Evolutionary conservation across 2,888 invertebrate genomes (phyloP), one percentile per base, ranked within the genome.

Genomic region (Chironomus tentans): DNA sequence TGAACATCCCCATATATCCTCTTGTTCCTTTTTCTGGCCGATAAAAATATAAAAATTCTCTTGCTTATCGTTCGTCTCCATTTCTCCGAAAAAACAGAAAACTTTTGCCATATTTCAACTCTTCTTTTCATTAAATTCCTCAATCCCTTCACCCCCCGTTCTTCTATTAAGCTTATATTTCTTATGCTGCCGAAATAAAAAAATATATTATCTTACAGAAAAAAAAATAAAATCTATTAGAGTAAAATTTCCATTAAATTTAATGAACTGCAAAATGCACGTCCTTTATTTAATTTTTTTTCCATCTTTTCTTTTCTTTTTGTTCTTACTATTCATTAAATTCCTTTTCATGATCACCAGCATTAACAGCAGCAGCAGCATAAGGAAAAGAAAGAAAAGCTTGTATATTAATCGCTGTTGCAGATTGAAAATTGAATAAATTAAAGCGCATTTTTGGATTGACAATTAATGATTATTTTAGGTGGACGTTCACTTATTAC

Each of bases 251-350:
- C 71, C 71, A 71, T 71, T 71, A 71, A 56, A 38, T 50, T 72
- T 72, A 72, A 72, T 72, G 72, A 72, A 72, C 72, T 72, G 72
- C 72, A 62, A 72, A 72, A 72, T 72, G 72, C 72, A 72, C 50
- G 72, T 72, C 38, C n/a, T 62, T 72, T 61, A 28, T 21, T 61
- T 38, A 72, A 62, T 21, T 24, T 50, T 56, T 50, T 70, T 13
- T 12, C 50, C 2, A 15, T 46, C 69, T 50, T 50, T 46, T 46
- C 69, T 50, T 50, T 56, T 18, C 56, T 56, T 18, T n/a, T 18
- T 56, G 56, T 56, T 56, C 56, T 56, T 56, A 15, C 18, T 65
- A 65, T 65, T 65, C 65, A 65, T 24, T 65, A 65, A 5, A 22
- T 21, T 65, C 13, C 13, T 65, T 65, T 65, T 21, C 22, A 56